Base-by-base conservation (phyloP, 2,888 invertebrate genomes). In the Aspidiotus destructor region DNA sequence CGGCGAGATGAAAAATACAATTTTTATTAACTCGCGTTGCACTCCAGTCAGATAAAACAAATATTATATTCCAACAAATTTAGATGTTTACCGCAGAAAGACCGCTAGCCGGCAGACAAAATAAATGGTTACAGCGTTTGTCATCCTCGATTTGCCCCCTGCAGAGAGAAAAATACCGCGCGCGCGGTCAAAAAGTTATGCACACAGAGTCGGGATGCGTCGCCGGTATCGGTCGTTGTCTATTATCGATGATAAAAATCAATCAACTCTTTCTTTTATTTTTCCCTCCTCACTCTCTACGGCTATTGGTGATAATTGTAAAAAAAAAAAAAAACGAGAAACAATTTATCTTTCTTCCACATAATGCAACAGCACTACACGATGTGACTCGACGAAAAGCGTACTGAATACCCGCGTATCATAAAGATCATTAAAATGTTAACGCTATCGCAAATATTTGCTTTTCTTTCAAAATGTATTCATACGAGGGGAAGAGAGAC, bases 171-270 rank as follows among this genome's bases (percentile, higher is more conserved):
- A 28, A 28, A 28, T 28, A 28, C 28, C 28, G 28, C 28, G 28
- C 28, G 28, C 28, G 28, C 28, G 28, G 28, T 28, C 28, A 28
- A 28, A 28, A 28, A 28, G 28, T 28, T 28, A 28, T 28, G 28
- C 28, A 28, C 28, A 28, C 28, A 28, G 28, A 28, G 5, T 28
- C 28, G 28, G 28, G 28, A 28, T 28, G 28, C 3, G 48, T 48
- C n/a, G 48, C 48, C 48, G 48, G n/a, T 28, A 28, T 28, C 28
- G 28, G 28, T 28, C 48, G 10, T n/a, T 48, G 48, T n/a, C 48
- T n/a, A n/a, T 13, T n/a, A n/a, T 48, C 48, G 48, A 48, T 48
- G 48, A 48, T 48, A 48, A 48, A 48, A 48, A 48, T 48, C 48
- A 48, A 48, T 48, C 48, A 48, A 48, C 48, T 48, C n/a, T 48